phyloP scores from a whole-genome alignment of 1,140 invertebrate species.

The Drosophila hydei region DNA sequence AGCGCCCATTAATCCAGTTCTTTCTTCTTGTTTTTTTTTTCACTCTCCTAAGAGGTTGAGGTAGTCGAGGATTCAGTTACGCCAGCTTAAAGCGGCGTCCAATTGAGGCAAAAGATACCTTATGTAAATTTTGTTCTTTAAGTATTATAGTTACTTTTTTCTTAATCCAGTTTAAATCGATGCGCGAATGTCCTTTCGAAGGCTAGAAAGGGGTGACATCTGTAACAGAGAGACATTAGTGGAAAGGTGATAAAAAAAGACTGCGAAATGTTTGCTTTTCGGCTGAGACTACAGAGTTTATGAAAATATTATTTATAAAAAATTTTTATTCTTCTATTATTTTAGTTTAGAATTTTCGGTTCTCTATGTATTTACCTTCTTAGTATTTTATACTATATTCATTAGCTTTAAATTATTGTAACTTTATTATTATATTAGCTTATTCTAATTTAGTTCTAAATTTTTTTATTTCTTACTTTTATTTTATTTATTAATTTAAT shows the following conservation, averaged over 20 bases:
- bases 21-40: neutral
- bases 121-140: slow-evolving; percentile 63
- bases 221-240: neutral
- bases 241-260: slow-evolving; percentile 3
- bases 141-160: slow-evolving; percentile 56
- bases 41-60: slow-evolving; percentile 13
- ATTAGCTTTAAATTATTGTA: too few relatives aligned
- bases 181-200: slow-evolving; percentile 31
- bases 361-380: too few relatives aligned
- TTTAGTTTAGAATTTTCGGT: too few relatives aligned
- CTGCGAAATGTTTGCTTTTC: slow-evolving; percentile 1
- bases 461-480: neutral
- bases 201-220: slow-evolving; percentile 5
- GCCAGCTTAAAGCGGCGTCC: slow-evolving; percentile 53
- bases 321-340: too few relatives aligned
- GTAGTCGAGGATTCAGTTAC: slow-evolving; percentile 63
- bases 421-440: too few relatives aligned
- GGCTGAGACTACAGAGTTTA: neutral
- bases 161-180: slow-evolving; percentile 76
- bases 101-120: slow-evolving; percentile 55
- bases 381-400: too few relatives aligned
- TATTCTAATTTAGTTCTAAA: too few relatives aligned
- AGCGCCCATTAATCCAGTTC: slow-evolving; percentile 75
- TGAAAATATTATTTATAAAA: neutral
- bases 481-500: neutral